Percentiles rank a stretch among this genome's conserved stretches.
phyloP scores from a whole-genome alignment of 2,888 invertebrate genomes.

The Leucozona laternaria region DNA sequence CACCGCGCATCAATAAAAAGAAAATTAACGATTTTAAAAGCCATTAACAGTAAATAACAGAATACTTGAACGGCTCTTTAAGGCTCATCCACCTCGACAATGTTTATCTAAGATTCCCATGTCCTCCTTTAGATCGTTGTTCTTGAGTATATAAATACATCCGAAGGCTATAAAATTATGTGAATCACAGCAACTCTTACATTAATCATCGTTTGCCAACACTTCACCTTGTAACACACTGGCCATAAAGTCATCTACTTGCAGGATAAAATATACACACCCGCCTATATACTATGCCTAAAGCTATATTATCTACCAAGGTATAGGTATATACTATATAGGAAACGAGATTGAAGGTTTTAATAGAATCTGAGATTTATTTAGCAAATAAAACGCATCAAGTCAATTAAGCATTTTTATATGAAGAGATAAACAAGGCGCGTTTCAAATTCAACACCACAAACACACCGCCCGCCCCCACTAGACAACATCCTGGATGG shows the following conservation, averaged over 20 bases:
- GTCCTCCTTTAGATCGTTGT: neutral
- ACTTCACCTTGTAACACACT: slow-evolving; percentile 56
- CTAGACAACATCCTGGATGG: neutral
- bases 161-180: slow-evolving; percentile 41
- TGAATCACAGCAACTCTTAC: slow-evolving; percentile 50
- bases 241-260: slow-evolving; percentile 58
- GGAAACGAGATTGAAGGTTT: slow-evolving; percentile 21
- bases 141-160: slow-evolving; percentile 10
- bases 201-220: slow-evolving; percentile 56
- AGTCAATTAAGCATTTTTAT: slow-evolving; percentile 73
- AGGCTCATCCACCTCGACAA: neutral
- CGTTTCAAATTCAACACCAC: slow-evolving; percentile 47
- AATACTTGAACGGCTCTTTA: slow-evolving; percentile 8
- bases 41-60: slow-evolving; percentile 37
- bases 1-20: neutral
- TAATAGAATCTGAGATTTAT: slow-evolving; percentile 65
- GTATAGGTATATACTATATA: neutral
- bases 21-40: slow-evolving; percentile 23
- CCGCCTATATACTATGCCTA: neutral
- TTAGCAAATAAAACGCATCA: slow-evolving; percentile 74
- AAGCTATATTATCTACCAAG: neutral
- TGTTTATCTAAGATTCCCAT: slow-evolving; percentile 20
- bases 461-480: neutral
- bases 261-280: neutral
- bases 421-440: slow-evolving; percentile 69